Conservation (phyloP, 2,888 invertebrate genomes). For the Pachycephus smyrnensis region DNA sequence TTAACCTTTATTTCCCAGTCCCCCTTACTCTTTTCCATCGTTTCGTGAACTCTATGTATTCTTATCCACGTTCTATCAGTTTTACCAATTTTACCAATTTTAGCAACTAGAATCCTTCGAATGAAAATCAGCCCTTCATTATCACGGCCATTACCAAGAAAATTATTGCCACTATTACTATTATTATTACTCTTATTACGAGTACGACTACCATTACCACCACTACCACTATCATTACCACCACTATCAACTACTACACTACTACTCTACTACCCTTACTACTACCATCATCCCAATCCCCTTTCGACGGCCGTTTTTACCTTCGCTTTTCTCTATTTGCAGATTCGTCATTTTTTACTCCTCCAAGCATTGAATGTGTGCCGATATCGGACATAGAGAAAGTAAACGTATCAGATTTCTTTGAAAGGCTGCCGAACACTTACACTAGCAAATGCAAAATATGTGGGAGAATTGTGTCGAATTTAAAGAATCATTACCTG, state of each 20-base stretch:
- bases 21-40: neutral
- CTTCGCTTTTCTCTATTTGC: constrained; percentile 52
- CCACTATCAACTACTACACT: neutral
- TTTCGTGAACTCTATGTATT: neutral
- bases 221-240: neutral
- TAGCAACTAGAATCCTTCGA: constrained; percentile 13
- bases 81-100: neutral
- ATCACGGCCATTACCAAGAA: neutral
- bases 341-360: constrained; percentile 55
- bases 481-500: constrained; percentile 58
- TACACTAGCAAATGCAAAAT: constrained; percentile 56
- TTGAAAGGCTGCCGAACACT: constrained; percentile 49
- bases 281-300: constrained; percentile 26
- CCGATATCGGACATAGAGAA: constrained; percentile 48
- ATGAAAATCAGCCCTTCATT: neutral
- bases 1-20: neutral
- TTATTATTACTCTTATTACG: no score
- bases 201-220: neutral
- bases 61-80: neutral
- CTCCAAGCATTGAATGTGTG: constrained; percentile 50
- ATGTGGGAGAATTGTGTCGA: constrained; percentile 60
- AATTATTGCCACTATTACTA: neutral
- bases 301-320: constrained; percentile 22
- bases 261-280: constrained; percentile 11
- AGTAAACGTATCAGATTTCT: constrained; percentile 51